A percentile compares a stretch with the other conserved stretches of the same genome.
These are phyloP conservation scores for Lycocerus yunnanus DNA, from an alignment of 2,888 invertebrate genomes.

Conservation along the genomic window DNA sequence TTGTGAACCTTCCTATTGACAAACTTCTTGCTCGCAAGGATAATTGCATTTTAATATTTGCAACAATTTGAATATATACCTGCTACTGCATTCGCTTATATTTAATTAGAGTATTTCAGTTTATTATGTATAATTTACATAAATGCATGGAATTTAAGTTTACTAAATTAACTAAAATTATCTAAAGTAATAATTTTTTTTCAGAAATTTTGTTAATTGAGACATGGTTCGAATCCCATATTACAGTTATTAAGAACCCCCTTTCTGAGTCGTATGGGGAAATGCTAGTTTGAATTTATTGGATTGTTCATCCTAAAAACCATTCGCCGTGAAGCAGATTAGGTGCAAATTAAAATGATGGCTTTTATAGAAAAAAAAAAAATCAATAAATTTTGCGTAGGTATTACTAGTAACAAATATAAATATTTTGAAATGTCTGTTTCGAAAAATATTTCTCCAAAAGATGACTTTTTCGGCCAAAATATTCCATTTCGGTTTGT, in stretches of 20 bases:
- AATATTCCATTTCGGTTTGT: no score
- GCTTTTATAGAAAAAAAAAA: no score
- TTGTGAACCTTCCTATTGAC: not conserved
- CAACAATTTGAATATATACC: not conserved
- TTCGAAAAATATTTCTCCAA: no score
- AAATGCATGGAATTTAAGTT: not conserved
- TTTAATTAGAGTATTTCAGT: not conserved
- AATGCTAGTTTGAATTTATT: no score
- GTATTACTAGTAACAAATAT: no score
- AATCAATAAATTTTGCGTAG: no score
- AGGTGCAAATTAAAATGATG: no score
- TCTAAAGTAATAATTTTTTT: not conserved
- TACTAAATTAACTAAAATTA: not conserved
- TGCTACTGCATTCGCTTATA: not conserved
- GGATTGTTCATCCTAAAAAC: no score
- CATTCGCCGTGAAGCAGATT: no score
- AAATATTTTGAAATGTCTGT: no score
- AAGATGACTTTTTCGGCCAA: no score
- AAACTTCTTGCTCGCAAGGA: not conserved
- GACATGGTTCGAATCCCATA: not conserved
- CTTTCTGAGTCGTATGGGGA: not conserved
- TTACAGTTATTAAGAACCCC: not conserved
- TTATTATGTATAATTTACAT: not conserved
- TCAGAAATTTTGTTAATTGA: not conserved
- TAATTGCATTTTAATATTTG: not conserved